These are phyloP conservation scores for Plebejus anna DNA, from an alignment of 2,888 invertebrate genomes.

Conservation along the genomic window DNA sequence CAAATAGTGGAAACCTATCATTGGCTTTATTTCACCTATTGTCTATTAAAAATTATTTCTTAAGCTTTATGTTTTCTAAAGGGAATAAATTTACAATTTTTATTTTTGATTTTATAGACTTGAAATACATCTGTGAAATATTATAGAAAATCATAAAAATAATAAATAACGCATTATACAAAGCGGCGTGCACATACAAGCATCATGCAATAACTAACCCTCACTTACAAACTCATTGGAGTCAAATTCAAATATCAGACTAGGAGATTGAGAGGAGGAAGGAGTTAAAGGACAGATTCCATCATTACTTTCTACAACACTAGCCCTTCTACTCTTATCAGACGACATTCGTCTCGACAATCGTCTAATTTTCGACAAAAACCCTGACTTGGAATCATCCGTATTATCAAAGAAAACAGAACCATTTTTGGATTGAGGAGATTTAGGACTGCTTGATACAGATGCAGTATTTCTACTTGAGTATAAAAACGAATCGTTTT, in stretches of 20 bases:
- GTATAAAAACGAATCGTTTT: conserved; percentile 65
- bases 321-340: background rate
- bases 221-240: conserved; percentile 53
- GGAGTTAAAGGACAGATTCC: background rate
- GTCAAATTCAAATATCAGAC: conserved; percentile 9
- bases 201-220: conserved; percentile 45
- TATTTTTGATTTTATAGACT: too few relatives aligned
- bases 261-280: background rate
- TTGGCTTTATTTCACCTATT: too few relatives aligned
- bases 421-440: conserved; percentile 58
- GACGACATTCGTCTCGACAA: background rate
- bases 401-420: conserved; percentile 69
- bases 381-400: conserved; percentile 32
- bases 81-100: too few relatives aligned
- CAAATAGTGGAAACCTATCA: too few relatives aligned
- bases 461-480: conserved; percentile 62
- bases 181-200: conserved; percentile 17
- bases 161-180: too few relatives aligned
- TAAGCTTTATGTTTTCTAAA: too few relatives aligned
- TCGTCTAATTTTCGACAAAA: conserved; percentile 9
- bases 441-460: conserved; percentile 53
- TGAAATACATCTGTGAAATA: too few relatives aligned
- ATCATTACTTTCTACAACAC: background rate
- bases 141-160: too few relatives aligned
- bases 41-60: too few relatives aligned